phyloP scores from a whole-genome alignment of 2,113 vertebrate species.

The Oriolus oriolus region DNA sequence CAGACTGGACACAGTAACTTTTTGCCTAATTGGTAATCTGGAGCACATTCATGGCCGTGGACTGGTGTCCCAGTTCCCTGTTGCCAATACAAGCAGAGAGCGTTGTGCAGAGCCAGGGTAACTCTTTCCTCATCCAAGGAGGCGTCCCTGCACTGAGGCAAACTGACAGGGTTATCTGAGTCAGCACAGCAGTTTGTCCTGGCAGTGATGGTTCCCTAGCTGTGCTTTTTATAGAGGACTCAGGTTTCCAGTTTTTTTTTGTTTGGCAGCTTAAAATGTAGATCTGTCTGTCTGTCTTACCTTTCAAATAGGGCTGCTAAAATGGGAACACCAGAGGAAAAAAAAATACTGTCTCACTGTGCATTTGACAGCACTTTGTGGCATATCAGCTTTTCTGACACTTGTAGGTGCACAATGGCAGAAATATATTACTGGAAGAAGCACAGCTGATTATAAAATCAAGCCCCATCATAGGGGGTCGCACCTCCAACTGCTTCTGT shows the following conservation, averaged over 20 bases:
- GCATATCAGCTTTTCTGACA: neutral
- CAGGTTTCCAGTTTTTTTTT: slow-evolving; percentile 38
- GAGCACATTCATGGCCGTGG: neutral
- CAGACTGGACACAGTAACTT: neutral
- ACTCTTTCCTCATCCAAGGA: neutral
- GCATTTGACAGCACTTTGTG: neutral
- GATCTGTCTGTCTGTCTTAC: neutral
- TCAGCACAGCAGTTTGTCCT: neutral
- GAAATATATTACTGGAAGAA: neutral
- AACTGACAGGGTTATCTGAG: neutral
- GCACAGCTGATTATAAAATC: neutral
- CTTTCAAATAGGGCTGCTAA: slow-evolving; percentile 1
- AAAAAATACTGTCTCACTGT: neutral
- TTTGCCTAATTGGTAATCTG: neutral
- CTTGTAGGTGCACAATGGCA: neutral
- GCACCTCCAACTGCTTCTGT: neutral
- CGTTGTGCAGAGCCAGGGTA: neutral
- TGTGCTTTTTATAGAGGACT: slow-evolving; percentile 47
- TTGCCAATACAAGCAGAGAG: slow-evolving; percentile 18
- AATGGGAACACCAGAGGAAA: neutral
- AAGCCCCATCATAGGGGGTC: rapidly evolving
- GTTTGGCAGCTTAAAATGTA: neutral
- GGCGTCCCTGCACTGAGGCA: neutral
- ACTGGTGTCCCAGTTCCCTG: neutral
- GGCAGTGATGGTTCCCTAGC: neutral